phyloP scores from a whole-genome alignment of 2,113 vertebrate species.

The Phrynosoma blainvillii region DNA sequence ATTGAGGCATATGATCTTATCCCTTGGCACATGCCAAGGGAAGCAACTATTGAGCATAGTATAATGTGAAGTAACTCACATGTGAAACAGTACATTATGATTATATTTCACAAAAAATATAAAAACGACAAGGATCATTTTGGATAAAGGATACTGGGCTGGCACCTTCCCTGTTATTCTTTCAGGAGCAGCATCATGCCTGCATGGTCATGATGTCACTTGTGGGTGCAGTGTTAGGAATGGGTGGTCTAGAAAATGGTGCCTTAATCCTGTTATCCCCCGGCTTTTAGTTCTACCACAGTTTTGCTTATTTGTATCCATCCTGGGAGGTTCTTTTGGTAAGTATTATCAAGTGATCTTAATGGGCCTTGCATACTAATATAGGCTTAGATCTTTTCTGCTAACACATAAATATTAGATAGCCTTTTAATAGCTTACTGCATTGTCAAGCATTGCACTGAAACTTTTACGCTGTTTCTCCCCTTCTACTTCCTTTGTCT shows the following conservation, averaged over 20 bases:
- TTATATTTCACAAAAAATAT: neutral
- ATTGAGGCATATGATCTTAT: too few species aligned
- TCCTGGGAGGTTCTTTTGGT: neutral
- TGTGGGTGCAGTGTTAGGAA: neutral
- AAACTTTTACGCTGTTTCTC: neutral
- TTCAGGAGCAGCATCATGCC: neutral
- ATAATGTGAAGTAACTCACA: neutral
- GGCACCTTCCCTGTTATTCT: too few species aligned
- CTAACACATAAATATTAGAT: neutral
- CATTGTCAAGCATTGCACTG: constrained; percentile 14
- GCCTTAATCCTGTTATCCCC: neutral
- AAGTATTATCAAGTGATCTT: neutral
- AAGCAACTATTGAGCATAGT: neutral
- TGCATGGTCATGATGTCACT: neutral
- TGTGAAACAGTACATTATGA: neutral
- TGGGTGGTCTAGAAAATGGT: neutral
- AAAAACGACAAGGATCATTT: neutral
- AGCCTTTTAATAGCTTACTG: neutral
- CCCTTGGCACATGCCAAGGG: too few species aligned
- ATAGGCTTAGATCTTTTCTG: neutral
- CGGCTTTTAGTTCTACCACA: neutral
- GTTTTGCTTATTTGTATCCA: neutral
- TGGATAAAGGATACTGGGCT: neutral
- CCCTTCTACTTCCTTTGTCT: constrained; percentile 1
- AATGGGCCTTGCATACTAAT: neutral